phyloP scores from a whole-genome alignment of 2,888 invertebrate species.

The Cataglyphis livida region DNA sequence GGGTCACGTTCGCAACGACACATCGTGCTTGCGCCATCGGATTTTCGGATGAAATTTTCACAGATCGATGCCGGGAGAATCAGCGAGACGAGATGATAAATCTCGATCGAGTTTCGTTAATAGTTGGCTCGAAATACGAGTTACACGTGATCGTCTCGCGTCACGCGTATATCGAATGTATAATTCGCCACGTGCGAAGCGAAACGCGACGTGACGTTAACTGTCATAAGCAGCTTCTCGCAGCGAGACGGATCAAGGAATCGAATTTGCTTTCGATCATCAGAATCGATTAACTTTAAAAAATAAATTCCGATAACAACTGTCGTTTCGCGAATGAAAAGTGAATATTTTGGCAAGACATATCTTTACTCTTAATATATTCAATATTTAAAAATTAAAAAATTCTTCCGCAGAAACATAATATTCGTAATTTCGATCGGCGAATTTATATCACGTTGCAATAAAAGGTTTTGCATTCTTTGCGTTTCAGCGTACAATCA shows the following conservation, averaged over 20 bases:
- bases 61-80: slow-evolving; percentile 49
- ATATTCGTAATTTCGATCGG: not conserved
- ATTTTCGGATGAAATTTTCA: slow-evolving; percentile 43
- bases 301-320: slow-evolving; percentile 2
- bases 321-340: not conserved
- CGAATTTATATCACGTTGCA: slow-evolving; percentile 18
- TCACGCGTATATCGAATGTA: slow-evolving; percentile 52
- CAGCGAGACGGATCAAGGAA: slow-evolving; percentile 20
- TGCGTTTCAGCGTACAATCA: not conserved
- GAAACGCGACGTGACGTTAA: slow-evolving; percentile 56
- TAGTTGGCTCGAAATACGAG: slow-evolving; percentile 53
- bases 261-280: slow-evolving; percentile 1
- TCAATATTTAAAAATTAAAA: not conserved
- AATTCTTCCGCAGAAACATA: not conserved
- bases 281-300: not conserved
- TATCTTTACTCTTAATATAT: not conserved
- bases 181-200: slow-evolving; percentile 63
- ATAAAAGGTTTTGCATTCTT: not conserved
- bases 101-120: slow-evolving; percentile 63
- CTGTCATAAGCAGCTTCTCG: slow-evolving; percentile 56
- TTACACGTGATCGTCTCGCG: slow-evolving; percentile 34
- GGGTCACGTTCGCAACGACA: slow-evolving; percentile 55
- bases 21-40: slow-evolving; percentile 49
- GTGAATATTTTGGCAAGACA: not conserved
- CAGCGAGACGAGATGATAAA: slow-evolving; percentile 65